Percentiles rank a stretch among this genome's conserved stretches.
These are phyloP conservation scores for Trichoplusia ni DNA, from an alignment of 1,140 invertebrate genomes.

Conservation along the genomic window DNA sequence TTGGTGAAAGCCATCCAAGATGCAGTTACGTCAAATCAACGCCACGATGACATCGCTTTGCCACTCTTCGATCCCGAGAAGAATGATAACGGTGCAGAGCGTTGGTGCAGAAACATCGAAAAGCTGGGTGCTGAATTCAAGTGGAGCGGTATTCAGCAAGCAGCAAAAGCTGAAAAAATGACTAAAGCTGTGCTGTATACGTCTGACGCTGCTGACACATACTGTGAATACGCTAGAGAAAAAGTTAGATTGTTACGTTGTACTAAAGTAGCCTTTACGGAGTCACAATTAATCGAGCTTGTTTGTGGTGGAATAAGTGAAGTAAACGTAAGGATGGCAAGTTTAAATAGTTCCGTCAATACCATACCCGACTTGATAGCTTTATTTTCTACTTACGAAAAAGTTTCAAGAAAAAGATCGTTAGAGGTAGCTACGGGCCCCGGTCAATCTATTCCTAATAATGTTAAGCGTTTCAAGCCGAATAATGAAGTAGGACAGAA, in stretches of 20 bases:
- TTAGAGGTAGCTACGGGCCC: not conserved
- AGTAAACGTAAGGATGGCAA: constrained; percentile 39
- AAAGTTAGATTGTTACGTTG: constrained; percentile 37
- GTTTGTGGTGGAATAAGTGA: constrained; percentile 43
- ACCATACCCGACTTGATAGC: constrained; percentile 15
- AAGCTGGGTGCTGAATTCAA: constrained; percentile 20
- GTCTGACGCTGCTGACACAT: constrained; percentile 36
- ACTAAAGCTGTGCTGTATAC: constrained; percentile 30
- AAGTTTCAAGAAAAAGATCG: not conserved
- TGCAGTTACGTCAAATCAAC: too few species aligned
- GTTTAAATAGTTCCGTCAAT: constrained; percentile 38
- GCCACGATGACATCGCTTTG: constrained; percentile 33
- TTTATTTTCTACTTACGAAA: not conserved
- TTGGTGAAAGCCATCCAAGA: too few species aligned
- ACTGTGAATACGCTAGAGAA: constrained; percentile 42
- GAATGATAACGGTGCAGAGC: constrained; percentile 33
- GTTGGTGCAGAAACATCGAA: constrained; percentile 39
- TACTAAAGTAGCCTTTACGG: constrained; percentile 40
- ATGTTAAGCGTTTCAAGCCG: not conserved
- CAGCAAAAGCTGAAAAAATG: constrained; percentile 39
- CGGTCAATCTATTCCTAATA: not conserved
- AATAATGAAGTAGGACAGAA: not conserved
- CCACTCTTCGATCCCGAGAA: constrained; percentile 36
- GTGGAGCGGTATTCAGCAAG: constrained; percentile 36
- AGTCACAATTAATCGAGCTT: constrained; percentile 39